phyloP scores from a whole-genome alignment of 2,888 invertebrate species.

The Erebia epiphron region DNA sequence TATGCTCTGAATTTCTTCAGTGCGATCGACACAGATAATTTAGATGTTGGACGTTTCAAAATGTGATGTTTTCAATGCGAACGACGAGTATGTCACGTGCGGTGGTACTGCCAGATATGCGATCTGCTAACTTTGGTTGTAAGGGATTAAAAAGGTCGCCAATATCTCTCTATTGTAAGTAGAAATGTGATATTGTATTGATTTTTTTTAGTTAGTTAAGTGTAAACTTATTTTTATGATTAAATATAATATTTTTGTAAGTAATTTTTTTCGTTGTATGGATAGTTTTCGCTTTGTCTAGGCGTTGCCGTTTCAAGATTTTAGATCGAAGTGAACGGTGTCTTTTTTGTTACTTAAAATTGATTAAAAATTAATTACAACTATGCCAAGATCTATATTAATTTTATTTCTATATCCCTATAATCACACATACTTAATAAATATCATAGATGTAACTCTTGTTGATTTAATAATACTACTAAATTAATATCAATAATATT shows the following conservation, averaged over 20 bases:
- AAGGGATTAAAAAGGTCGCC: constrained; percentile 64
- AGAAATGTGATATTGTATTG: constrained; percentile 84
- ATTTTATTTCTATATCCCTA: constrained; percentile 59
- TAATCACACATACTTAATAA: not conserved
- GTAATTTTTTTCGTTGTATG: constrained; percentile 70
- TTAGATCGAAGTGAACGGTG: constrained; percentile 74
- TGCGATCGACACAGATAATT: too few relatives aligned
- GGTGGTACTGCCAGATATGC: not conserved
- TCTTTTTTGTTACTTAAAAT: constrained; percentile 82
- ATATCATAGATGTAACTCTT: too few relatives aligned
- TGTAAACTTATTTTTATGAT: constrained; percentile 76
- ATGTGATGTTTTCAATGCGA: not conserved
- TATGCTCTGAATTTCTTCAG: not conserved
- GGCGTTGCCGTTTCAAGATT: constrained; percentile 75
- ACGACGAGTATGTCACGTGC: not conserved
- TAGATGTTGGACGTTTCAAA: not conserved
- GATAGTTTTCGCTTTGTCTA: constrained; percentile 76
- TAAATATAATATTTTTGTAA: constrained; percentile 79
- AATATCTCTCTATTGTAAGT: constrained; percentile 83
- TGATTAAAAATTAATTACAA: constrained; percentile 81
- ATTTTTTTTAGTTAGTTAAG: constrained; percentile 70
- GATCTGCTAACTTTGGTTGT: constrained; percentile 48
- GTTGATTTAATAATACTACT: too few relatives aligned
- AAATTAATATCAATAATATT: too few relatives aligned
- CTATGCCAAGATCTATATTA: constrained; percentile 76